phyloP scores from a whole-genome alignment of 2,113 vertebrate genomes.

The Pholis gunnellus region DNA sequence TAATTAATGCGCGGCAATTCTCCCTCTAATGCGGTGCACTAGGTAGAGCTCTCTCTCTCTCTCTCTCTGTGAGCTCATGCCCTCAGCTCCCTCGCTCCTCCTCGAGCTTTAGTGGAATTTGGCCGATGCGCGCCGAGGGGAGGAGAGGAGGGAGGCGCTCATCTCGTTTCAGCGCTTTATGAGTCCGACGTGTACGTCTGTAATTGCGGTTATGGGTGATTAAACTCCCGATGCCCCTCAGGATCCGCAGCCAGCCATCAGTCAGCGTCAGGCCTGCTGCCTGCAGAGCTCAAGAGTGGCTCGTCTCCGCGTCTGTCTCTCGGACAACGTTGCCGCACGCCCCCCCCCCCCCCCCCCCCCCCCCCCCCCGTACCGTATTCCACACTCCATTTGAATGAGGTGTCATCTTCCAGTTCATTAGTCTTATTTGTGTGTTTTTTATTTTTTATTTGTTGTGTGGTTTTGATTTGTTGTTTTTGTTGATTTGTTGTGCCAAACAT shows the following conservation, averaged over 20 bases:
- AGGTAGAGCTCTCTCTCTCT: slow-evolving; percentile 38
- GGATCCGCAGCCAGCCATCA: slow-evolving; percentile 81
- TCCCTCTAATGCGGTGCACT: slow-evolving; percentile 56
- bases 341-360: neutral
- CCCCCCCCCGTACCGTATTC: neutral
- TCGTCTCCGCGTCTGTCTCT: slow-evolving; percentile 45
- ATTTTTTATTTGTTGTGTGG: neutral
- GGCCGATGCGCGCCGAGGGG: slow-evolving; percentile 67
- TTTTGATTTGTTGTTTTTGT: neutral
- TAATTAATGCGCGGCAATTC: slow-evolving; percentile 71
- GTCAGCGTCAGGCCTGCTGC: slow-evolving; percentile 71
- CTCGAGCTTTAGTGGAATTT: slow-evolving; percentile 82
- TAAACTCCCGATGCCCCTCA: slow-evolving; percentile 87
- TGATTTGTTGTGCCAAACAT: neutral
- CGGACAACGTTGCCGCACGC: slow-evolving; percentile 26
- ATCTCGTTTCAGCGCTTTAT: slow-evolving; percentile 87
- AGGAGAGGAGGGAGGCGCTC: slow-evolving; percentile 75
- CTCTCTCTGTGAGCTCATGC: slow-evolving; percentile 48
- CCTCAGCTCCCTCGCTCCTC: slow-evolving; percentile 66
- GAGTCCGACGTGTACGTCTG: slow-evolving; percentile 84
- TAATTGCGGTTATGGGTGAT: slow-evolving; percentile 89
- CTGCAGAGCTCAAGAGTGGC: slow-evolving; percentile 49
- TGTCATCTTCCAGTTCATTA: neutral
- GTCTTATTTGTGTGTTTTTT: neutral
- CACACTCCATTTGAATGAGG: neutral